These are phyloP conservation scores for Drosophila sordidula DNA, from an alignment of 2,888 invertebrate genomes.

Conservation along the genomic window DNA sequence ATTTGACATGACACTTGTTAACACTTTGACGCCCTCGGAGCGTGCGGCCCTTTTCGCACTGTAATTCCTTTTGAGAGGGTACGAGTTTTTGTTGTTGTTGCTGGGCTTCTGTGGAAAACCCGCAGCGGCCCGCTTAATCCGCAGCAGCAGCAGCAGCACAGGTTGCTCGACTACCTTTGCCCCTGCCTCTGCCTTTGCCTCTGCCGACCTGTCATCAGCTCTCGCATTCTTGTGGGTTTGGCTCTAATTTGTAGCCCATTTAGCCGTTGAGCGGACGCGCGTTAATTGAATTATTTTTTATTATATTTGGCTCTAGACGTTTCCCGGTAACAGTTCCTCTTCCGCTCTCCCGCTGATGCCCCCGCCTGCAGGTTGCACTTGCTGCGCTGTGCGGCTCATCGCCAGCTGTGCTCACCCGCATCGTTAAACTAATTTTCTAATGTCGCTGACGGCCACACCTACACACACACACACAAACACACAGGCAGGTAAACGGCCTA, in stretches of 20 bases:
- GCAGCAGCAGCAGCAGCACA: constrained; percentile 38
- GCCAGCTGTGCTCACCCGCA: constrained; percentile 77
- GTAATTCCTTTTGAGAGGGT: constrained; percentile 58
- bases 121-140: constrained; percentile 65
- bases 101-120: constrained; percentile 61
- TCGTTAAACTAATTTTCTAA: constrained; percentile 75
- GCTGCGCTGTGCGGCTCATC: constrained; percentile 17
- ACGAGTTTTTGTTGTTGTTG: constrained; percentile 1
- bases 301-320: constrained; percentile 51
- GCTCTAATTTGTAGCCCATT: constrained; percentile 74
- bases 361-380: constrained; percentile 33
- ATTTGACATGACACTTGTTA: constrained; percentile 82
- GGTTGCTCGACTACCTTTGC: constrained; percentile 25
- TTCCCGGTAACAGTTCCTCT: constrained; percentile 49
- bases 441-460: constrained; percentile 59
- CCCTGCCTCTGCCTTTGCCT: background rate
- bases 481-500: background rate
- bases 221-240: constrained; percentile 74
- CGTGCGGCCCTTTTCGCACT: constrained; percentile 64
- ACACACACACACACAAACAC: background rate
- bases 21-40: constrained; percentile 76
- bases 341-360: constrained; percentile 8
- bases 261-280: constrained; percentile 57
- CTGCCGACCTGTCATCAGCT: constrained; percentile 58
- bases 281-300: constrained; percentile 81